A percentile compares a stretch with the other conserved stretches of the same genome.
Conservation (phyloP, 2,888 invertebrate genomes). For the Drosophila austrosaltans region DNA sequence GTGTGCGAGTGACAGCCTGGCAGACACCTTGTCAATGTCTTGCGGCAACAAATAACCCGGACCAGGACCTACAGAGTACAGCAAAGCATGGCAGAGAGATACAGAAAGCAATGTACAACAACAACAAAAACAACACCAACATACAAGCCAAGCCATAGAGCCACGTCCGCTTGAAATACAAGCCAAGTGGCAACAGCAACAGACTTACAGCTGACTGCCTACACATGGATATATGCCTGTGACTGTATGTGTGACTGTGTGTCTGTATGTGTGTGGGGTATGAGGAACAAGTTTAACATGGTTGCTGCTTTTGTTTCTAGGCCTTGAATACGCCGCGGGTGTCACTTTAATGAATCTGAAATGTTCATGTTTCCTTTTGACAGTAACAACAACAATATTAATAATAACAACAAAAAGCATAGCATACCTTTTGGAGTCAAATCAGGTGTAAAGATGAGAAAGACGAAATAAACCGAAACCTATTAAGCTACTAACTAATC, state of each 20-base stretch:
- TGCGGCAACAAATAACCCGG: slow-evolving; percentile 60
- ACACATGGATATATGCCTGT: slow-evolving; percentile 20
- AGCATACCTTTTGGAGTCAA: slow-evolving; percentile 32
- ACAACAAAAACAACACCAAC: too few species aligned
- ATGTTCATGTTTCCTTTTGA: slow-evolving; percentile 42
- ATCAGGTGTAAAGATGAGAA: background rate
- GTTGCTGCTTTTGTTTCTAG: slow-evolving; percentile 41
- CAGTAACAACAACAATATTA: background rate
- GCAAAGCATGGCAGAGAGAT: background rate
- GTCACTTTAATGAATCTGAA: slow-evolving; percentile 66
- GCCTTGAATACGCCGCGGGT: slow-evolving; percentile 59
- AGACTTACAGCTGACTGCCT: slow-evolving; percentile 44
- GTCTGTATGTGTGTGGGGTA: slow-evolving; percentile 14
- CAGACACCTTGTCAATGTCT: slow-evolving; percentile 67
- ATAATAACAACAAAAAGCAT: background rate
- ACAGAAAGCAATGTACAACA: slow-evolving; percentile 34
- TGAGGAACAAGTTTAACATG: slow-evolving; percentile 36
- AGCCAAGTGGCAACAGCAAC: slow-evolving; percentile 42
- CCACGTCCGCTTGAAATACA: slow-evolving; percentile 17
- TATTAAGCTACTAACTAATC: background rate
- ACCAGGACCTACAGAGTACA: slow-evolving; percentile 1
- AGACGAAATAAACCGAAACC: background rate
- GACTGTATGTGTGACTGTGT: background rate
- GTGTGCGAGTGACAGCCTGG: slow-evolving; percentile 47
- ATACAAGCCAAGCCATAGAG: too few species aligned